Evolutionary conservation across 2,113 vertebrate genomes (phyloP).

Genomic region (Leptodactylus fuscus): DNA sequence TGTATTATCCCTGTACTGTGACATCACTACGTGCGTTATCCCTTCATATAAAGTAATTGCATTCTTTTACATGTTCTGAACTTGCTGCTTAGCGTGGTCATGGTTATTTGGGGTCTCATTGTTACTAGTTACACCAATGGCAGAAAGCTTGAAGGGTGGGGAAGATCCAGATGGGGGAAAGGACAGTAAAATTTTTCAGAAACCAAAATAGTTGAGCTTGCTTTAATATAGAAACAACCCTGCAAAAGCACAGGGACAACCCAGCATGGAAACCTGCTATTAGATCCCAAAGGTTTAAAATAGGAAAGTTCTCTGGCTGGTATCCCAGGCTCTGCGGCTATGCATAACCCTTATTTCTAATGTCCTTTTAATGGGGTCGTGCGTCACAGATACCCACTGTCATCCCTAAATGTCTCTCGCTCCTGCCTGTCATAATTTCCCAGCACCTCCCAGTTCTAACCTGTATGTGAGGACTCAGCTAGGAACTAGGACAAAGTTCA

Average conservation of each 20-base stretch:
- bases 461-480: neutral
- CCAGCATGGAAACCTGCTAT: neutral
- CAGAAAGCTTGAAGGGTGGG: too few relatives aligned
- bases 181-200: too few relatives aligned
- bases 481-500: slow-evolving; percentile 49
- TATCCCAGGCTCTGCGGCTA: neutral
- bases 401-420: neutral
- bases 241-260: neutral
- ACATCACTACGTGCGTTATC: too few relatives aligned
- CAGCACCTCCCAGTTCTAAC: neutral
- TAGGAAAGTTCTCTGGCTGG: neutral
- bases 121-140: too few relatives aligned
- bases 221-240: neutral
- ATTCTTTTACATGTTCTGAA: too few relatives aligned
- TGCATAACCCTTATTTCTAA: neutral
- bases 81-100: too few relatives aligned
- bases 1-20: too few relatives aligned
- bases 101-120: too few relatives aligned
- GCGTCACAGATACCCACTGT: neutral
- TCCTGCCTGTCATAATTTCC: neutral
- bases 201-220: too few relatives aligned
- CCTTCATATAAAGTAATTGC: too few relatives aligned
- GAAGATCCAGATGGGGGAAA: too few relatives aligned
- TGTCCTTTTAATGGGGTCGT: neutral
- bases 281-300: neutral